Base-by-base conservation (phyloP, 2,797 vertebrate genomes). In the Catamblyrhynchus diadema region DNA sequence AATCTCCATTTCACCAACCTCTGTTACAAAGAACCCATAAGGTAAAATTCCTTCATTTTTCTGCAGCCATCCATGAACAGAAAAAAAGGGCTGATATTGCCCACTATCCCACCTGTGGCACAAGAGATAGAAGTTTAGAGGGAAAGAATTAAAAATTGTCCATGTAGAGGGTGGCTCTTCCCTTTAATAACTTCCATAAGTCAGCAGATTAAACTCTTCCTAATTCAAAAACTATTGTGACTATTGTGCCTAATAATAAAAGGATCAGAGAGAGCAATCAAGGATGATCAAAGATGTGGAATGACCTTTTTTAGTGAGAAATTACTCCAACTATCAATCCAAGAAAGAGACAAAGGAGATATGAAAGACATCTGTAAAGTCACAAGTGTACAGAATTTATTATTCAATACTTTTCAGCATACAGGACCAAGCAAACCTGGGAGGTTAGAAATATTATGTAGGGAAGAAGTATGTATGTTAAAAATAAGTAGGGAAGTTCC, bases 311-410 rank as follows among this genome's bases (percentile, higher is more conserved):
- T 81, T 9, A 69, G 27, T 14, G 17, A 48, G 23, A 91, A 93
- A 78, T 64, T 47, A 62, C 32, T 81, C 32, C 66, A 71, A 48
- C 44, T 79, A 53, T 70, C 13, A 87, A 62, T 45, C 39, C 33
- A 57, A 81, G 28, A 69, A 81, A 50, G 17, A 72, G 39, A 35
- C 3, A 77, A 62, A 81, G 25, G 25, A 84, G 13, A 80, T 39
- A 77, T 19, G 22, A 92, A 93, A 86, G 42, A 79, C 45, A 84
- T 33, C 12, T 48, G 37, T 56, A 44, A 94, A 88, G 86, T 75
- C 60, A 12, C 0, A 0, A 53, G 10, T 19, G 10, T 60, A 56
- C 60, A 3, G 6, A 89, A 71, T 12, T 79, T 32, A 90, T 86
- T 85, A 59, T 27, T 87, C 79, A 62, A 32, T 66, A 12, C 15